Evolutionary conservation across 2,113 vertebrate genomes (phyloP).

Genomic region (Oriolus oriolus): DNA sequence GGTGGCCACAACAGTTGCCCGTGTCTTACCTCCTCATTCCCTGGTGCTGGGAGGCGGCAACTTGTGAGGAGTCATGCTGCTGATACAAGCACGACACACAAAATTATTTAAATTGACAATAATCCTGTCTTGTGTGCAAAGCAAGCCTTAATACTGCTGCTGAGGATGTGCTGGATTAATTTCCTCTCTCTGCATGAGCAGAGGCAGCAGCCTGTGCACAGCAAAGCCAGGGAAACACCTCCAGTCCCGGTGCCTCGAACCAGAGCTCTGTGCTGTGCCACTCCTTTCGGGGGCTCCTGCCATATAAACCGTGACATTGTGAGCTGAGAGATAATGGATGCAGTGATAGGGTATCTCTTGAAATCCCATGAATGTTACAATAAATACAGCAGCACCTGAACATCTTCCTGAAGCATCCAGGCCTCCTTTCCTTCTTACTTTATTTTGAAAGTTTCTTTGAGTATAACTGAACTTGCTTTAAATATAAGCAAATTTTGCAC

Average conservation of each 20-base stretch:
- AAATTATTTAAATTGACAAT: background rate
- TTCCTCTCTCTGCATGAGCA: background rate
- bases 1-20: background rate
- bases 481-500: background rate
- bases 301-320: accelerated
- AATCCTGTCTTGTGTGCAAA: background rate
- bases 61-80: background rate
- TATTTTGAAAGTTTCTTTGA: background rate
- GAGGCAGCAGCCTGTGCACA: background rate
- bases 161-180: background rate
- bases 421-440: background rate
- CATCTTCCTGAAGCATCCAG: background rate
- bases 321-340: background rate
- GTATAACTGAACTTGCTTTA: background rate
- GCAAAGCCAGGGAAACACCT: background rate
- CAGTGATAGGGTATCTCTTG: background rate
- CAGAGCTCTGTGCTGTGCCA: background rate
- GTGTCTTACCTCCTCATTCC: background rate
- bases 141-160: background rate
- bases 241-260: background rate
- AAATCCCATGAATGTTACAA: background rate
- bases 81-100: background rate
- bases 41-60: background rate
- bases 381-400: background rate
- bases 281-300: accelerated